Base-by-base conservation (phyloP, 2,888 invertebrate genomes). In the Tanaodytes sp. region DNA sequence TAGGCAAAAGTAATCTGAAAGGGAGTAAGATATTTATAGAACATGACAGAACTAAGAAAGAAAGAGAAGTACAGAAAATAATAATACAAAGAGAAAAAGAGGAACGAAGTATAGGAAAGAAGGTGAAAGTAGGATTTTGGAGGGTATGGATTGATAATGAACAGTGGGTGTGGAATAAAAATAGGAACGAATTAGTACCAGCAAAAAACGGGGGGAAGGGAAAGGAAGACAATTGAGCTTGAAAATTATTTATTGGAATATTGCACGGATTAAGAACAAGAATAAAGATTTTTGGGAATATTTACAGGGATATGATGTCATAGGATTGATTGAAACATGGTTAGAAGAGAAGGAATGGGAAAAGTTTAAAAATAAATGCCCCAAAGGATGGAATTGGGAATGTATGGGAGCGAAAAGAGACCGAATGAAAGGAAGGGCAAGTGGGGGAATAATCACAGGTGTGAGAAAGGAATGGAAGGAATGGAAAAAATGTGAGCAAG, bases 271-370 rank as follows among this genome's bases (percentile, higher is more conserved):
- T 30, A 16, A 14, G 6, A 65, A 62, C 0, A 76, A 75, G 11
- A 61, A 72, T 11, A 57, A 31, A 20, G 70, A 71, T 1, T 70
- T 72, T n/a, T 69, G 69, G 59, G 30, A 66, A 1, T 61, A 27
- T 27, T 1, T 74, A n/a, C 48, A 39, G 3, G 31, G 51, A 14
- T 72, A 49, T 37, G 68, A 73, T 2, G 30, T 69, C 1, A 39
- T 75, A 9, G 52, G 63, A 6, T n/a, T 74, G 45, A 36, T 27
- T 1, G 70, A 73, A 23, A 75, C 74, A 5, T 71, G 73, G 73
- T 2, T 68, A 18, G 70, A 58, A 9, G 49, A 71, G 18, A 71
- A 72, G 15, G 54, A 33, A 0, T 72, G 73, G 72, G 36, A 55
- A 1, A 54, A 12, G n/a, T 12, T 59, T 2, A 49, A 27, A 3